These are phyloP conservation scores for Drosophila vallismaia DNA, from an alignment of 2,888 invertebrate species.

Conservation along the genomic window DNA sequence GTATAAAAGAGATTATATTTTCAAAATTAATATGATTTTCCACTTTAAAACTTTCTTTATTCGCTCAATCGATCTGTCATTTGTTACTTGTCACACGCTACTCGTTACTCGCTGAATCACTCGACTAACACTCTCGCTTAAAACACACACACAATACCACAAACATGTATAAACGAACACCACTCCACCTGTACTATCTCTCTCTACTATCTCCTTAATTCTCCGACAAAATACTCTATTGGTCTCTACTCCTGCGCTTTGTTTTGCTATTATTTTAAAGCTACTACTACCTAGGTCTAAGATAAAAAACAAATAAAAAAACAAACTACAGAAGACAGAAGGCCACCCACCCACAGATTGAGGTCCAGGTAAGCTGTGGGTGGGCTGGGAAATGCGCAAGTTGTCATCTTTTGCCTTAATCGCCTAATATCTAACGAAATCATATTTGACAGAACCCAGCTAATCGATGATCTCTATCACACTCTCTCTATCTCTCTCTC, in stretches of 20 bases:
- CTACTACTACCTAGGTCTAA: slow-evolving; percentile 49
- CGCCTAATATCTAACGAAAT: slow-evolving; percentile 23
- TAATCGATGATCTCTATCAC: slow-evolving; percentile 30
- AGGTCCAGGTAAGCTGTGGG: slow-evolving; percentile 65
- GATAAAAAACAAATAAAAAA: slow-evolving; percentile 20
- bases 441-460: slow-evolving; percentile 33
- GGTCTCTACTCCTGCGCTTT: slow-evolving; percentile 34
- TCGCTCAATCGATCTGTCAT: not conserved
- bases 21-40: not conserved
- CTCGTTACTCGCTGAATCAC: slow-evolving; percentile 1
- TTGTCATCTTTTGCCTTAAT: slow-evolving; percentile 18
- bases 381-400: slow-evolving; percentile 19
- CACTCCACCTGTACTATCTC: slow-evolving; percentile 27
- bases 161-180: slow-evolving; percentile 15
- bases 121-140: slow-evolving; percentile 2
- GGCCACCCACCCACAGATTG: slow-evolving; percentile 39
- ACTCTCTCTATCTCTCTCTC: slow-evolving; percentile 33
- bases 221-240: slow-evolving; percentile 13
- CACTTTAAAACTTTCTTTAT: not conserved
- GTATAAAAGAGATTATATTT: not conserved
- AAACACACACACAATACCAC: slow-evolving; percentile 20
- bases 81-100: not conserved
- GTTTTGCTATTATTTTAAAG: slow-evolving; percentile 55
- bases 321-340: slow-evolving; percentile 2
- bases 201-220: slow-evolving; percentile 24